These are phyloP conservation scores for Seriola rivoliana DNA, from an alignment of 2,113 vertebrate genomes.

Conservation along the genomic window DNA sequence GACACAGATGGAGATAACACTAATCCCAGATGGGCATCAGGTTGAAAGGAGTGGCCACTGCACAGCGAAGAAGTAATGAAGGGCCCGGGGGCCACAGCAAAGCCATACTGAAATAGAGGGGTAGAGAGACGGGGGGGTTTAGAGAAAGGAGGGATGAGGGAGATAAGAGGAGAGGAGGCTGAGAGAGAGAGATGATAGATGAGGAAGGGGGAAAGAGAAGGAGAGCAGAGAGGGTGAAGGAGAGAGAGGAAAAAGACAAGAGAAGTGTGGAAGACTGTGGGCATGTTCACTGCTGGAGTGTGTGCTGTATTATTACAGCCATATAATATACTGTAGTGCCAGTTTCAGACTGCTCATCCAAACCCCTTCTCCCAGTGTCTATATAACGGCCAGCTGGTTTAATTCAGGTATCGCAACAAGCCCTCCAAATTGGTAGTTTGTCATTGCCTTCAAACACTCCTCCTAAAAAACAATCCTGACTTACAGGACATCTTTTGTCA, in stretches of 20 bases:
- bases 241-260: conserved; percentile 9
- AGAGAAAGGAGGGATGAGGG: neutral
- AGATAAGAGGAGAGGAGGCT: conserved; percentile 24
- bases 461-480: neutral
- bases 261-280: conserved; percentile 16
- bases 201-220: conserved; percentile 6
- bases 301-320: conserved; percentile 32
- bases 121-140: neutral
- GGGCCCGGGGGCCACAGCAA: conserved; percentile 57
- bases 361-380: neutral
- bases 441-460: neutral
- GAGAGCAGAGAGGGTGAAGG: conserved; percentile 17
- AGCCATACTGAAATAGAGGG: conserved; percentile 25
- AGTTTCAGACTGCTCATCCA: neutral
- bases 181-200: conserved; percentile 38
- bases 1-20: conserved; percentile 75
- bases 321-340: conserved; percentile 14
- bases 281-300: conserved; percentile 6
- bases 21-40: conserved; percentile 69
- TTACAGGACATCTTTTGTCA: neutral
- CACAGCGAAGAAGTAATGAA: conserved; percentile 65
- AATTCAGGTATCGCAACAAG: neutral
- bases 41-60: conserved; percentile 57
- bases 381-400: neutral
- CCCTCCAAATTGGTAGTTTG: neutral